Percentiles rank a stretch among this genome's conserved stretches.
These are phyloP conservation scores for Bradypodion pumilum DNA, from an alignment of 2,797 vertebrate species.

Conservation along the genomic window DNA sequence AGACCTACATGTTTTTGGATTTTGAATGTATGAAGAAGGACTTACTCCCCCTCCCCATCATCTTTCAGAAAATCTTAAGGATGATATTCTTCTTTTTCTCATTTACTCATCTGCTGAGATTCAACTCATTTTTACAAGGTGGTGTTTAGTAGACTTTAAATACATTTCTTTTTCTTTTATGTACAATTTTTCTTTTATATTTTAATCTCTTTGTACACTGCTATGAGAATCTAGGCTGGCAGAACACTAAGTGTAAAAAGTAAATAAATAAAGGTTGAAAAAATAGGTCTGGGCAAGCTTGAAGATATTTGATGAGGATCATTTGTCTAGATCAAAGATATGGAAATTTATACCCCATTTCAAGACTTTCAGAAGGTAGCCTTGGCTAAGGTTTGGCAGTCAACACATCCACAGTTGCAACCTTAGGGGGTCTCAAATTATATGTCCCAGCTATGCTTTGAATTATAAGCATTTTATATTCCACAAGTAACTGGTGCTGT, in stretches of 20 bases:
- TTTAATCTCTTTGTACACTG: neutral
- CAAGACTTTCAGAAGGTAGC: slow-evolving; percentile 3
- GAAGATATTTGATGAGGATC: slow-evolving; percentile 4
- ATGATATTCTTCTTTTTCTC: neutral
- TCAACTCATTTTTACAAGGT: neutral
- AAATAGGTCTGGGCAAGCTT: neutral
- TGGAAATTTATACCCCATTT: slow-evolving; percentile 13
- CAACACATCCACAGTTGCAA: neutral
- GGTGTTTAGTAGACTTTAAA: neutral
- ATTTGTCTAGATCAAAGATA: slow-evolving; percentile 15
- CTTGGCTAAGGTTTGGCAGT: neutral
- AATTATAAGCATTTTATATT: neutral
- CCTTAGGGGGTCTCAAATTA: neutral
- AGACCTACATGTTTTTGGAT: neutral
- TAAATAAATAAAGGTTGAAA: neutral
- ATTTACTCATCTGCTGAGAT: neutral
- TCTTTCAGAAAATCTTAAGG: neutral
- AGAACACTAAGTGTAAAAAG: neutral
- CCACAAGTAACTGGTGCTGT: neutral
- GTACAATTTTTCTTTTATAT: neutral
- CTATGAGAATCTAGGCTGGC: neutral
- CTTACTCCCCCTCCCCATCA: neutral
- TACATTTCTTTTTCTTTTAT: neutral
- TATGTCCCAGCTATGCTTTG: neutral
- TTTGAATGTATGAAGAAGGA: neutral